phyloP scores from a whole-genome alignment of 2,888 invertebrate species.

The Aspidapion aeneum region DNA sequence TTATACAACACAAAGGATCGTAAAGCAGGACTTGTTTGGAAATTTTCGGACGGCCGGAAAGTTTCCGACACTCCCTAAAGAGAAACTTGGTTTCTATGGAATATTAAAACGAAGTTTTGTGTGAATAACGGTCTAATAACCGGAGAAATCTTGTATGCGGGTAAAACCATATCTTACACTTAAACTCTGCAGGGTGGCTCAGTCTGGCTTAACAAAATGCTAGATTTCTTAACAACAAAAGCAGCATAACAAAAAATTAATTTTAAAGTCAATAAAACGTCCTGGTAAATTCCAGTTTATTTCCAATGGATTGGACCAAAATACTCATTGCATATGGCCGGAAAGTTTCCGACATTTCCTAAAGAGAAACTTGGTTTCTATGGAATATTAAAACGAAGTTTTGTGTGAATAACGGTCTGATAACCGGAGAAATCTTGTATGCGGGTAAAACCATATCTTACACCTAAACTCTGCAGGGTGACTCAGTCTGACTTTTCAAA shows the following conservation, averaged over 20 bases:
- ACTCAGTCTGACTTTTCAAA: too few species aligned
- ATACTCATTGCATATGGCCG: too few species aligned
- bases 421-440: neutral
- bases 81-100: neutral
- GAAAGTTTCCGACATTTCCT: neutral
- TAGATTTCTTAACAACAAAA: too few species aligned
- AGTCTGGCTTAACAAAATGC: too few species aligned
- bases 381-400: neutral
- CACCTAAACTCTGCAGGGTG: neutral
- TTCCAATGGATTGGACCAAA: too few species aligned
- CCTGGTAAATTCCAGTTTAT: too few species aligned
- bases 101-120: neutral
- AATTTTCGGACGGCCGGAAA: constrained; percentile 8
- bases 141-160: neutral
- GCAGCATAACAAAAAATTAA: too few species aligned
- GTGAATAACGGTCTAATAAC: neutral
- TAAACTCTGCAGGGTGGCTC: too few species aligned
- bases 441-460: neutral
- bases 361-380: neutral
- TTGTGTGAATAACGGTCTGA: neutral
- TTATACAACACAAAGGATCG: constrained; percentile 23
- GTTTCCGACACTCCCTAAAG: neutral
- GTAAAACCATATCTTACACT: neutral
- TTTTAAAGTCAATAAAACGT: too few species aligned
- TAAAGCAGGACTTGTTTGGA: constrained; percentile 22